Conservation (phyloP, 2,113 vertebrate genomes). For the Melanerpes aurifrons region DNA sequence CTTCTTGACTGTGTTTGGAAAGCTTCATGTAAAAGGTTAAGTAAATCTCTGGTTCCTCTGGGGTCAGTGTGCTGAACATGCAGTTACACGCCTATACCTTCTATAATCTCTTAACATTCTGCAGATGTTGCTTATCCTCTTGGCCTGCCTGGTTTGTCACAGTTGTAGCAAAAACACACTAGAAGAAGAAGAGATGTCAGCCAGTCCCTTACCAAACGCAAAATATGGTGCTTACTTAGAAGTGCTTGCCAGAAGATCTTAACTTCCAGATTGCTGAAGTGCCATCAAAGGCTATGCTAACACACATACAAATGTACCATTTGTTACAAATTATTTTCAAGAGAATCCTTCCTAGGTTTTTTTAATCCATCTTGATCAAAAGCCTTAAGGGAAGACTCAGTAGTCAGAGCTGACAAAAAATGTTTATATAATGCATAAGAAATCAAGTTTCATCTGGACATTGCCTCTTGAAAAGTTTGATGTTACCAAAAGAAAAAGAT, state of each 20-base stretch:
- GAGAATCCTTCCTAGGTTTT: background rate
- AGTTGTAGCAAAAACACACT: background rate
- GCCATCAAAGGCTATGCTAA: background rate
- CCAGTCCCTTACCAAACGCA: background rate
- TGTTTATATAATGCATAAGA: background rate
- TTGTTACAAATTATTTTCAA: background rate
- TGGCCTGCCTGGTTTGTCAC: background rate
- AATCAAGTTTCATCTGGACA: background rate
- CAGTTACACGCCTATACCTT: background rate
- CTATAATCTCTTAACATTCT: background rate
- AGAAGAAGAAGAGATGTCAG: background rate
- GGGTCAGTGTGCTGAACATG: background rate
- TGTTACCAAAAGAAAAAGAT: background rate
- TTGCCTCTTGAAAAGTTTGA: background rate
- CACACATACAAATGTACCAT: background rate
- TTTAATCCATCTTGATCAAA: background rate
- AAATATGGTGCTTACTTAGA: background rate
- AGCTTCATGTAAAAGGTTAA: conserved; percentile 17
- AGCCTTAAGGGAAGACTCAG: background rate
- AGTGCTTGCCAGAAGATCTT: background rate
- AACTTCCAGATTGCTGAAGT: background rate
- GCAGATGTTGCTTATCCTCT: background rate
- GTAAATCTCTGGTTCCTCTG: background rate
- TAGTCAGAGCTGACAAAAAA: background rate
- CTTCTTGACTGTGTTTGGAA: conserved; percentile 49